Evolutionary conservation across 2,888 invertebrate species (phyloP).

Genomic region (Ptychoptera contaminata): DNA sequence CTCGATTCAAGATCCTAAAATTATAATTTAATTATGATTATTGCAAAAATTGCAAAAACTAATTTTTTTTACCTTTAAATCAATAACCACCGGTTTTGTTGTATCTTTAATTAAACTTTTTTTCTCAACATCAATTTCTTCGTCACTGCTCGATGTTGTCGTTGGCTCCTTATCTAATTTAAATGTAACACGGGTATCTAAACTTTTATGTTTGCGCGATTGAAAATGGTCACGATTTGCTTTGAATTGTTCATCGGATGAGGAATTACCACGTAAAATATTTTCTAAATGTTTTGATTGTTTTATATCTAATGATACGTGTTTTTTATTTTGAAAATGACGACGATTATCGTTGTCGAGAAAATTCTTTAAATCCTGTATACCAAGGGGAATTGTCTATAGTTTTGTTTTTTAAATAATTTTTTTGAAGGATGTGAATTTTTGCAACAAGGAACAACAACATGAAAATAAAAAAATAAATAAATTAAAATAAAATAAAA

Average conservation of each 20-base stretch:
- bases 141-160: constrained; percentile 28
- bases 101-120: constrained; percentile 26
- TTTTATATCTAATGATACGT: constrained; percentile 29
- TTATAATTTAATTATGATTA: neutral
- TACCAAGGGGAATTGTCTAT: neutral
- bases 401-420: neutral
- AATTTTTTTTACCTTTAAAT: constrained; percentile 19
- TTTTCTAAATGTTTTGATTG: constrained; percentile 28
- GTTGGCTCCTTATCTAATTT: constrained; percentile 28
- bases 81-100: constrained; percentile 31
- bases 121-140: constrained; percentile 25
- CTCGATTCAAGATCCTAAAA: constrained; percentile 20
- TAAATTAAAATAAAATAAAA: neutral
- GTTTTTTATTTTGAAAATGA: constrained; percentile 31
- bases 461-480: neutral
- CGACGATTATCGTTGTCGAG: constrained; percentile 26
- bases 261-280: constrained; percentile 29
- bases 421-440: neutral
- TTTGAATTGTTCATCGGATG: constrained; percentile 27
- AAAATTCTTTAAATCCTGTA: constrained; percentile 25
- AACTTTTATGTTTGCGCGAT: constrained; percentile 30
- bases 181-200: constrained; percentile 30
- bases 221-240: constrained; percentile 30
- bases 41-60: too few relatives aligned
- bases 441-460: neutral